Base-by-base conservation (phyloP, 2,113 vertebrate species). In the Calyptomena viridis region DNA sequence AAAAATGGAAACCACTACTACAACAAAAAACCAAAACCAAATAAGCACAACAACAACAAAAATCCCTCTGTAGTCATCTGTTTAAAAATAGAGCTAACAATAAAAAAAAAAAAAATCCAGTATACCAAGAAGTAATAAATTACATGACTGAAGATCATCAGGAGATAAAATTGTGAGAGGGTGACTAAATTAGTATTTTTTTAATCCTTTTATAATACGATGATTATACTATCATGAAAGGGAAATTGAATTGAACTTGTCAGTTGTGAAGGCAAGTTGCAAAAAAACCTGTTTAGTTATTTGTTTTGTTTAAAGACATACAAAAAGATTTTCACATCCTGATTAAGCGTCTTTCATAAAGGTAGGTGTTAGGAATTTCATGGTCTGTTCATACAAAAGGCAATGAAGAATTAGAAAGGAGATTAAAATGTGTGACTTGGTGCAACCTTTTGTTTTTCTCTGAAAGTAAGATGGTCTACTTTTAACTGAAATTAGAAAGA, bases 11-110 rank as follows among this genome's bases (percentile, higher is more conserved):
- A 44, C 42, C 42, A 44, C 42, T 14, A 44, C 42, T 6, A 44
- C 12, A 44, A 47, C 11, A 47, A 21, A 14, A 44, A 44, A 44
- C 42, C 18, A 47, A 47, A 47, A 47, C 19, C 46, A 47, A 47
- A 47, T 14, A 91, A 42, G 14, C 10, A 42, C 40, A 42, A 44
- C 42, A 15, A 44, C 42, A 42, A 42, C 42, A 44, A 44, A 44
- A 44, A 14, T 15, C 0, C 1, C 9, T 55, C 21, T 40, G 2
- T 14, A 37, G 44, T 77, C 8, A 46, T 64, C 9, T 2, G 12
- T 42, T n/a, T 40, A 39, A 15, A 77, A 75, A 39, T 9, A 31
- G 2, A 66, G 1, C 3, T 50, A 49, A 37, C 3, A 40, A 12
- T 9, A 7, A 78, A 10, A 44, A 33, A 49, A 37, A 44, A 44